These are phyloP conservation scores for Macrotrachela quadricornifera DNA, from an alignment of 1,140 invertebrate genomes.

Conservation along the genomic window DNA sequence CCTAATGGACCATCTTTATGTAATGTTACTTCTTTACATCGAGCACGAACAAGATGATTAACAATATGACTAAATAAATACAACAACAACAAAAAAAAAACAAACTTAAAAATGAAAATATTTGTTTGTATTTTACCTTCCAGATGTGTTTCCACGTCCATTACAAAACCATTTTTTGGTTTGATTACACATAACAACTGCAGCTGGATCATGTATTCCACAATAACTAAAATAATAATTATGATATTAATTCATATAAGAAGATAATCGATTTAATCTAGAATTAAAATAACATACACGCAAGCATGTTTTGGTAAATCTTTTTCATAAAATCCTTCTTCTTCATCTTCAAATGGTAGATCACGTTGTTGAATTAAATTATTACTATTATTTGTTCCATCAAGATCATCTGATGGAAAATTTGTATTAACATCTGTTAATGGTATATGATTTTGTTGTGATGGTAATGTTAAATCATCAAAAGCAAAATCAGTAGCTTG, in stretches of 20 bases:
- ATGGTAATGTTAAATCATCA: no score
- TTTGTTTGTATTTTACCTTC: constrained; percentile 22
- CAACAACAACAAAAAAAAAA: no score
- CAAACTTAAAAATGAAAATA: no score
- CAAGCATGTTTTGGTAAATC: constrained; percentile 56
- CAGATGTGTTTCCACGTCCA: constrained; percentile 85
- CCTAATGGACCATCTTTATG: constrained; percentile 90
- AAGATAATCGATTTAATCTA: no score
- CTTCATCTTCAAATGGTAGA: constrained; percentile 39
- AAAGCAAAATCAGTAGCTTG: no score
- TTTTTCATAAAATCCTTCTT: constrained; percentile 65
- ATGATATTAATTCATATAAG: no score
- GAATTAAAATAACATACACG: constrained; percentile 38
- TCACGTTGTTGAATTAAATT: no score
- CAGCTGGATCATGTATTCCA: constrained; percentile 88
- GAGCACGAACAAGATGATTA: constrained; percentile 87
- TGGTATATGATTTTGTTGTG: no score
- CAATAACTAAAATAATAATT: constrained; percentile 50
- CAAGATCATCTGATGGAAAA: no score
- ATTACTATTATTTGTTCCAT: no score
- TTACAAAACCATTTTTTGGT: constrained; percentile 99
- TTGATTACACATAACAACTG: constrained; percentile 89
- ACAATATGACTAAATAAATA: constrained; percentile 56
- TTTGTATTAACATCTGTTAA: no score
- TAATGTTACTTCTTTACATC: constrained; percentile 93